Base-by-base conservation (phyloP, 2,888 invertebrate species). In the Diadromus collaris region DNA sequence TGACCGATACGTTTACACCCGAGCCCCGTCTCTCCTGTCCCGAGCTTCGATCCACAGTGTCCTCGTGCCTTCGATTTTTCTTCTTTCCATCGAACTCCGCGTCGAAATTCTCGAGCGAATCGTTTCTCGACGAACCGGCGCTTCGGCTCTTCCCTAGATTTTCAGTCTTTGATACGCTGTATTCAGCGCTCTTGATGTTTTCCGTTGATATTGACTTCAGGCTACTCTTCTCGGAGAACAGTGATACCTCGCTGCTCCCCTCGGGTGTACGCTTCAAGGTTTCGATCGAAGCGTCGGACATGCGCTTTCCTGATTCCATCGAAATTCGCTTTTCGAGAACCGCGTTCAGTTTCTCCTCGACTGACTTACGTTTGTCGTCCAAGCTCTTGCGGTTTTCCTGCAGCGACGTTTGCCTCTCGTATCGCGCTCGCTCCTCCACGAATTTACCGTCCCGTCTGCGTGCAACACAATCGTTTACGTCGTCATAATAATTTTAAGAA, bases 341-440 rank as follows among this genome's bases (percentile, higher is more conserved):
- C 1, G 90, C 90, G 32, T 90, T 91, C 2, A 91, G 78, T 67
- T 90, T 90, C 1, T 90, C 89, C 79, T 90, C 91, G 0, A 91
- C 89, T 3, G 89, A 89, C 72, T 87, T 88, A 9, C 90, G 88
- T 64, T 90, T 91, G 13, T 89, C 87, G 21, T 90, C 89, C n/a
- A 90, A 81, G 64, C 86, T 90, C 54, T 64, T 81, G 41, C 63
- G 74, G 58, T 60, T 78, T 19, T 83, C 83, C 38, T 77, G 74
- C 19, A 80, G 69, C n/a, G 68, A 77, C n/a, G 46, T 44, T 58
- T 82, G 81, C 41, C 71, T 74, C 48, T 81, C 80, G 54, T 74
- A 76, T 41, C 72, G 79, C 6, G 73, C 61, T 41, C 77, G 71
- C 19, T 84, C 82, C 46, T 85, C 85, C 7, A 79, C 51, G 10